A percentile compares a stretch with the other conserved stretches of the same genome.
Conservation (phyloP, 1,140 invertebrate species). For the Anoplolepis gracilipes region DNA sequence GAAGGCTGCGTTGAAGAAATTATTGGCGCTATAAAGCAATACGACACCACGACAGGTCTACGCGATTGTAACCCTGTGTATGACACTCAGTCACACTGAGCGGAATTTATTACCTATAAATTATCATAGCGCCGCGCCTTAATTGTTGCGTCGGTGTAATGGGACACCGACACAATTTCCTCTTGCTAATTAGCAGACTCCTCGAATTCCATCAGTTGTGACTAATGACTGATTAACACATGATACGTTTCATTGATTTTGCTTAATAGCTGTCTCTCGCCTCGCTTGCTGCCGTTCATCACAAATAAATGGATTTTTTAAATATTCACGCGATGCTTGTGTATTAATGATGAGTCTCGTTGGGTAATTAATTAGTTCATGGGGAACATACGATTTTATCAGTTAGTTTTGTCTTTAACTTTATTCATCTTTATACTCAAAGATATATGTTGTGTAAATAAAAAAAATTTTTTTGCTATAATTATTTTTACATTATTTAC, state of each 20-base stretch:
- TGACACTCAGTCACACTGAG: background rate
- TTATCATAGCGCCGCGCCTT: constrained; percentile 55
- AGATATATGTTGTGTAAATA: background rate
- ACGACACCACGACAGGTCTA: background rate
- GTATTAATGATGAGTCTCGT: background rate
- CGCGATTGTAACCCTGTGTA: background rate
- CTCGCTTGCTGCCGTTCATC: background rate
- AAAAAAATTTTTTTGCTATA: background rate
- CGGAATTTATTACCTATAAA: constrained; percentile 66
- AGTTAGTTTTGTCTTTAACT: background rate
- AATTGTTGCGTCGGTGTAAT: constrained; percentile 53
- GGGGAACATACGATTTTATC: background rate
- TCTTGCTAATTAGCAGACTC: constrained; percentile 1
- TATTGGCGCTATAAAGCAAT: constrained; percentile 33
- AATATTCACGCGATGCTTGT: background rate
- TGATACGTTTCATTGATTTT: background rate
- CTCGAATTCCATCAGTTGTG: background rate
- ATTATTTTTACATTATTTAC: background rate
- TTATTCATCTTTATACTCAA: background rate
- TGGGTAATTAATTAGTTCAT: background rate
- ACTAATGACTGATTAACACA: background rate
- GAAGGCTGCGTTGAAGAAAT: constrained; percentile 16
- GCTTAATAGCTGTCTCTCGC: background rate
- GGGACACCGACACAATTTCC: background rate
- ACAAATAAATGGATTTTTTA: background rate